phyloP scores from a whole-genome alignment of 2,797 vertebrate genomes.

The Lepilemur septentrionalis region DNA sequence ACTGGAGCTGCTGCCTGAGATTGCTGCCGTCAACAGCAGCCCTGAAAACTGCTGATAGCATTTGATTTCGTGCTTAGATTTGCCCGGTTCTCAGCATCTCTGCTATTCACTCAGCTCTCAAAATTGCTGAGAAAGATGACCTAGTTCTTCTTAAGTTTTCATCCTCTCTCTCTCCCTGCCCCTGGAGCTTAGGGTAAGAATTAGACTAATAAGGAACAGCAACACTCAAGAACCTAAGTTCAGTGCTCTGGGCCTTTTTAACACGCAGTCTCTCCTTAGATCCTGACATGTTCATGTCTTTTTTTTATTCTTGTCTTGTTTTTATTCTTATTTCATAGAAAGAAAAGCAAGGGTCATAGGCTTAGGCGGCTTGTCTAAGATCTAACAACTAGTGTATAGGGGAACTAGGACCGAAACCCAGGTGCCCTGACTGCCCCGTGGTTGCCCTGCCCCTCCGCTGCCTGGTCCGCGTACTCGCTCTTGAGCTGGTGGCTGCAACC shows the following conservation, averaged over 20 bases:
- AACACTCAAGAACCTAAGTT: neutral
- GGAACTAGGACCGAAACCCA: neutral
- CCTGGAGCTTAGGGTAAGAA: neutral
- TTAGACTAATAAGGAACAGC: neutral
- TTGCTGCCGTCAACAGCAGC: neutral
- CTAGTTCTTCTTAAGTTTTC: conserved; percentile 46
- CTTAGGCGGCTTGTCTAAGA: neutral
- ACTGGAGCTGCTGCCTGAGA: neutral
- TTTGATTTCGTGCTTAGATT: conserved; percentile 49
- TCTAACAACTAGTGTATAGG: neutral
- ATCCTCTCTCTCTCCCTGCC: neutral
- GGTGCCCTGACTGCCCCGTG: neutral
- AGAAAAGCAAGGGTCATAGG: neutral
- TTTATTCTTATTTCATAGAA: neutral
- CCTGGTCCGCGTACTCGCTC: neutral
- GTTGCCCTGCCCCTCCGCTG: neutral
- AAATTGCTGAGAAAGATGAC: conserved; percentile 11
- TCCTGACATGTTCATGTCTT: neutral
- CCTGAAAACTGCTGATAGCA: conserved; percentile 44
- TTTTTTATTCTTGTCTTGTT: neutral
- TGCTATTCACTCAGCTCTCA: neutral
- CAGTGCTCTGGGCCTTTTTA: neutral
- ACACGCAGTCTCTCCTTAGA: neutral
- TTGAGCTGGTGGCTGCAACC: neutral
- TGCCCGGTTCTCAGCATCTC: neutral